Evolutionary conservation across 2,888 invertebrate species (phyloP).

Genomic region (Frankliniella intonsa): DNA sequence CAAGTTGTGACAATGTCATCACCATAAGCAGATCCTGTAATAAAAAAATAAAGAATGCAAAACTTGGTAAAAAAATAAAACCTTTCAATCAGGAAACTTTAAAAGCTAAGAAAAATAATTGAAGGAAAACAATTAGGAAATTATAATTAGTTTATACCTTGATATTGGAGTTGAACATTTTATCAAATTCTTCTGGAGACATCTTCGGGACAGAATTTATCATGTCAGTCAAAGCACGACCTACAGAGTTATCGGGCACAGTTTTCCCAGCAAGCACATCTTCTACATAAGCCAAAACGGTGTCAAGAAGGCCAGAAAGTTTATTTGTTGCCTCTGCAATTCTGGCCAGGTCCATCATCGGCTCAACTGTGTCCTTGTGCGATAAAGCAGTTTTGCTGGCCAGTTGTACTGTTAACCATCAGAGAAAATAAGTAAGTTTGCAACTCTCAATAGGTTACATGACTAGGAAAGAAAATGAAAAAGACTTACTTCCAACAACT

Average conservation of each 20-base stretch:
- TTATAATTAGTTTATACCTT: conserved; percentile 54
- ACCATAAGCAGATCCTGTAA: conserved; percentile 89
- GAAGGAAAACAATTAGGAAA: background rate
- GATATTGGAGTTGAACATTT: conserved; percentile 92
- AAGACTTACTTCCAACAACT: conserved; percentile 55
- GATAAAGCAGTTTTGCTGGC: conserved; percentile 74
- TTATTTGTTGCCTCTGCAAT: conserved; percentile 80
- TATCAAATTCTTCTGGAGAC: conserved; percentile 82
- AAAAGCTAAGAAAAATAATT: background rate
- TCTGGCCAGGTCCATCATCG: conserved; percentile 69
- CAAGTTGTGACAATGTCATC: conserved; percentile 89
- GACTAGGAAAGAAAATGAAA: background rate
- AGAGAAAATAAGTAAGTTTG: background rate
- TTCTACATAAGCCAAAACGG: conserved; percentile 78
- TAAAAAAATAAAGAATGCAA: conserved; percentile 30
- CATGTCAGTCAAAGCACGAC: conserved; percentile 83
- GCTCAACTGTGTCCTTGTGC: conserved; percentile 59
- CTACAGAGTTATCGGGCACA: conserved; percentile 78
- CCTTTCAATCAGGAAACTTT: background rate
- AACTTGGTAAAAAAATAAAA: background rate
- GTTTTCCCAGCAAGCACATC: conserved; percentile 79
- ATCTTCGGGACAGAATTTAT: conserved; percentile 90
- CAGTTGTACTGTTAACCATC: conserved; percentile 55
- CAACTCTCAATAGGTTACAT: no score
- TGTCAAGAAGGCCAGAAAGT: conserved; percentile 54